Percentiles rank a stretch among this genome's conserved stretches.
phyloP scores from a whole-genome alignment of 2,797 vertebrate species.

The Coendou prehensilis region DNA sequence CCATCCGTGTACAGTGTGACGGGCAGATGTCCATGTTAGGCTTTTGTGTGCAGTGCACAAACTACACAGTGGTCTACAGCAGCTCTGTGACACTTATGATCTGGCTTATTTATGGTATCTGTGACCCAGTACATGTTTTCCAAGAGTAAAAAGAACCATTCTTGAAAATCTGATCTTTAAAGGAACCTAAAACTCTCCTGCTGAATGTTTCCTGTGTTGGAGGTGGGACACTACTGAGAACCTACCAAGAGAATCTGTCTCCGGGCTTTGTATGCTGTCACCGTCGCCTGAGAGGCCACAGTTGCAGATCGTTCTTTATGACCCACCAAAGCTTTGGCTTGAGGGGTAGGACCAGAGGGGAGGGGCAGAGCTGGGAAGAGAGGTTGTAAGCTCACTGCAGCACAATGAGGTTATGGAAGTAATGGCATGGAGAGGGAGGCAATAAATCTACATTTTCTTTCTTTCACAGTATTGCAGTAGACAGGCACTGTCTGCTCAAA shows the following conservation, averaged over 20 bases:
- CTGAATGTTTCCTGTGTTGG: background rate
- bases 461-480: background rate
- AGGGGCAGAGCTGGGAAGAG: background rate
- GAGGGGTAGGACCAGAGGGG: too few relatives aligned
- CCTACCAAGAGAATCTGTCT: background rate
- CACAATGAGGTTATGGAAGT: background rate
- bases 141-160: constrained; percentile 28
- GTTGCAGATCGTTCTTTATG: background rate
- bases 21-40: background rate
- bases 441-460: background rate
- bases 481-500: background rate
- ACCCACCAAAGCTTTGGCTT: background rate
- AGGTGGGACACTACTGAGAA: background rate
- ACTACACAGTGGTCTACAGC: background rate
- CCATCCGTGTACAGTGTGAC: background rate
- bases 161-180: constrained; percentile 20
- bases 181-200: constrained; percentile 6
- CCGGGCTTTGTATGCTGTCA: background rate
- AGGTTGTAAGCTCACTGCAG: background rate
- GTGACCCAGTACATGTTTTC: background rate
- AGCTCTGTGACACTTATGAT: background rate
- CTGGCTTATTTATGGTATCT: background rate
- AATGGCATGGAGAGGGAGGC: background rate
- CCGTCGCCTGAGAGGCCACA: background rate
- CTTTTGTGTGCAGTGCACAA: background rate